These are phyloP conservation scores for Passer montanus DNA, from an alignment of 2,113 vertebrate genomes.

Conservation along the genomic window DNA sequence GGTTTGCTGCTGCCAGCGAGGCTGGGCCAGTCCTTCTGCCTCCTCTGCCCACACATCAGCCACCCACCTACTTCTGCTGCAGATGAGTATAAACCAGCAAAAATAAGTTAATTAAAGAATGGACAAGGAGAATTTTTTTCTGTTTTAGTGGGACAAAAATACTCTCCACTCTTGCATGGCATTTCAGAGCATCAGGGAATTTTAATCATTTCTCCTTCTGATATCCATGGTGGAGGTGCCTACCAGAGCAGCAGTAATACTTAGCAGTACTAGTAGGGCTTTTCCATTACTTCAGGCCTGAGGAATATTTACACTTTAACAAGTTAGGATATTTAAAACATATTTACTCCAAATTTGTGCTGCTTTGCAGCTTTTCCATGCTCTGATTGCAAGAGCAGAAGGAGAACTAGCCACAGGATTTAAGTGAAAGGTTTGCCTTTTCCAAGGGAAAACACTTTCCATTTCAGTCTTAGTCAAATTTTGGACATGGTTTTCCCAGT, in stretches of 20 bases:
- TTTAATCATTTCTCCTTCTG: not conserved
- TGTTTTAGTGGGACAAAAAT: not conserved
- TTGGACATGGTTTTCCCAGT: not conserved
- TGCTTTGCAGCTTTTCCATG: not conserved
- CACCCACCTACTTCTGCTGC: not conserved
- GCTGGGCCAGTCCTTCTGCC: not conserved
- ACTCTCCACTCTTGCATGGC: not conserved
- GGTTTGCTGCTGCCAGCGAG: not conserved
- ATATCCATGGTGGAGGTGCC: not conserved
- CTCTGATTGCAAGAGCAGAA: not conserved
- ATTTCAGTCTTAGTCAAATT: not conserved
- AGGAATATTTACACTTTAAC: not conserved
- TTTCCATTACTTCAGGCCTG: not conserved
- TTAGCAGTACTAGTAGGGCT: not conserved
- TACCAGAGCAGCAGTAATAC: not conserved
- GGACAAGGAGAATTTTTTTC: not conserved
- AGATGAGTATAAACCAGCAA: not conserved
- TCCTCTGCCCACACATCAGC: not conserved
- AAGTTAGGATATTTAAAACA: not conserved
- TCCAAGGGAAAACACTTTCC: not conserved
- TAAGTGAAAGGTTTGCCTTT: not conserved
- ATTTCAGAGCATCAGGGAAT: not conserved
- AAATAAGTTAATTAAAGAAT: not conserved
- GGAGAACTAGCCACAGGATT: not conserved
- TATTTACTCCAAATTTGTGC: not conserved